These are phyloP conservation scores for Heteractis magnifica DNA, from an alignment of 92 coral and sea anemone genomes.

Conservation along the genomic window DNA sequence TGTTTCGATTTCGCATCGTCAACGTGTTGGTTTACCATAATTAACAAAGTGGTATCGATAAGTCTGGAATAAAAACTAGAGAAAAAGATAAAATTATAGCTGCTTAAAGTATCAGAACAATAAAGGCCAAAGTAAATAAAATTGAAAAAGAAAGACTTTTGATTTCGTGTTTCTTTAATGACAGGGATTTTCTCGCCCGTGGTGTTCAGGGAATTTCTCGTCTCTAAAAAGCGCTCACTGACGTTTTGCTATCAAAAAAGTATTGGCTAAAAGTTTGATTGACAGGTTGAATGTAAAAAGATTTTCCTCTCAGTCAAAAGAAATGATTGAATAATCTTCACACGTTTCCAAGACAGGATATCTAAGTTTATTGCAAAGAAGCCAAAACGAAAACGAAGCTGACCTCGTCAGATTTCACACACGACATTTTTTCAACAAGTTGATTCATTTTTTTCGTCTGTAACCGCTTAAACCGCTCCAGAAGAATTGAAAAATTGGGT, in stretches of 20 bases:
- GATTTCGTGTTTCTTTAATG: too few relatives aligned
- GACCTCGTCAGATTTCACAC: too few relatives aligned
- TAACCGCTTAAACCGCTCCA: too few relatives aligned
- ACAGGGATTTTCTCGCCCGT: too few relatives aligned
- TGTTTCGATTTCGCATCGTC: not conserved
- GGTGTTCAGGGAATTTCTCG: too few relatives aligned
- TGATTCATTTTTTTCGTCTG: too few relatives aligned
- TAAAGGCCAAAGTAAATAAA: not conserved
- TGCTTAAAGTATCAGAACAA: not conserved
- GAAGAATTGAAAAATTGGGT: too few relatives aligned
- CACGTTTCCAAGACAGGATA: not conserved
- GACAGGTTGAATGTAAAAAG: not conserved
- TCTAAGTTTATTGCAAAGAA: not conserved
- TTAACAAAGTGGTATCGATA: not conserved
- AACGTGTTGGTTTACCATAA: not conserved
- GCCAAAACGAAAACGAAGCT: not conserved
- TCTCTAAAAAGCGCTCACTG: too few relatives aligned
- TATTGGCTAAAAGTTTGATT: too few relatives aligned
- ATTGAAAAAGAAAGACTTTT: too few relatives aligned
- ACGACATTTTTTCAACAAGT: too few relatives aligned
- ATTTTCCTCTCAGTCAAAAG: not conserved
- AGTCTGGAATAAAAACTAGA: not conserved
- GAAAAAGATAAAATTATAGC: not conserved
- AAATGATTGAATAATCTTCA: not conserved
- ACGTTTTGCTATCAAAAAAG: too few relatives aligned